Evolutionary conservation across 2,888 invertebrate species (phyloP).

Genomic region (Lasioglossum calceatum): DNA sequence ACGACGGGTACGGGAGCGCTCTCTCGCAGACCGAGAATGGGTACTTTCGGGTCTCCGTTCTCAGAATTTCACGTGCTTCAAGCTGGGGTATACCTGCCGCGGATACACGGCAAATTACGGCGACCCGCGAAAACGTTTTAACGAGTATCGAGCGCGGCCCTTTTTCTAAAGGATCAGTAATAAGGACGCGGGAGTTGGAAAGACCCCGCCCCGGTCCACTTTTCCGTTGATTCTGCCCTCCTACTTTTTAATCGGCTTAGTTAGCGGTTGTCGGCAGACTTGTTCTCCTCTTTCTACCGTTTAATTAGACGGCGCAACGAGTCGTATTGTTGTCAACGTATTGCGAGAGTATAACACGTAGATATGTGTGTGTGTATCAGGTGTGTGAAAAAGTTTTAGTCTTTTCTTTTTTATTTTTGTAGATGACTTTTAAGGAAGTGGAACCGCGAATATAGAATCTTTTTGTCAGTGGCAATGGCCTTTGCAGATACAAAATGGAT

Average conservation of each 20-base stretch:
- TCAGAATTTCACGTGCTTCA: constrained; percentile 74
- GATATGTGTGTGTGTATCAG: no score
- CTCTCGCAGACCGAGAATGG: constrained; percentile 15
- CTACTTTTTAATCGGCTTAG: constrained; percentile 20
- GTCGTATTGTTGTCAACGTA: not conserved
- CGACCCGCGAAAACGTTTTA: constrained; percentile 75
- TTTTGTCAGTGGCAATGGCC: no score
- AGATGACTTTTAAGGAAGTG: no score
- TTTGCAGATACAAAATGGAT: no score
- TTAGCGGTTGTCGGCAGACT: constrained; percentile 9
- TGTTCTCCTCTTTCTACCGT: not conserved
- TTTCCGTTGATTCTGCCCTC: constrained; percentile 33
- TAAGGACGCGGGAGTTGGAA: constrained; percentile 54
- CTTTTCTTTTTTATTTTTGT: no score
- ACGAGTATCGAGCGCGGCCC: constrained; percentile 70
- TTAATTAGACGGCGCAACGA: not conserved
- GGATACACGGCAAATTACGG: constrained; percentile 76
- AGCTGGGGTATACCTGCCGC: constrained; percentile 63
- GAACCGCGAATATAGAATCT: no score
- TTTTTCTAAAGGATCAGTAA: constrained; percentile 61
- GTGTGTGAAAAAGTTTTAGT: no score
- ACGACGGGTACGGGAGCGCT: not conserved
- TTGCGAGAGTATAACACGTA: not conserved
- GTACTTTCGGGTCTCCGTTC: constrained; percentile 71
- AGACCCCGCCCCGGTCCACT: not conserved